Conservation (phyloP, 2,888 invertebrate genomes). For the Gerris lacustris region DNA sequence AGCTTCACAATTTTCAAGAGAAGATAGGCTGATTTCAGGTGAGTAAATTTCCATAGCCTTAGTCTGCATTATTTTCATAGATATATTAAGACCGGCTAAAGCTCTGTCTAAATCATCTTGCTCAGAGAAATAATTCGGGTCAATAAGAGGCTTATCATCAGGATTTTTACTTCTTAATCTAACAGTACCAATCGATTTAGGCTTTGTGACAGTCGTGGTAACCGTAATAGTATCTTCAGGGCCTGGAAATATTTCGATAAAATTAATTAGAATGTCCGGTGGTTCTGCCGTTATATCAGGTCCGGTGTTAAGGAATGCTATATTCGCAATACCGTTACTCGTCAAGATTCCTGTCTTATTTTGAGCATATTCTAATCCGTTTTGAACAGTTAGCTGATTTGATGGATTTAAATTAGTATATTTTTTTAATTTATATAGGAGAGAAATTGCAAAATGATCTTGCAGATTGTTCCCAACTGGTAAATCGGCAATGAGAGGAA, state of each 20-base stretch:
- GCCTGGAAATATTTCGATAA: slow-evolving; percentile 5
- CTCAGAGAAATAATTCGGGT: neutral
- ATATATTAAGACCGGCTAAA: neutral
- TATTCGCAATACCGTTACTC: neutral
- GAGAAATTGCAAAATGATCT: slow-evolving; percentile 19
- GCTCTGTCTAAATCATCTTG: neutral
- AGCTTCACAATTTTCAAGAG: neutral
- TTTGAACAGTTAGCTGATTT: slow-evolving; percentile 1
- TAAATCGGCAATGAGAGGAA: slow-evolving; percentile 26
- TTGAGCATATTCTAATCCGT: slow-evolving; percentile 4
- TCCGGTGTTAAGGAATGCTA: slow-evolving; percentile 18
- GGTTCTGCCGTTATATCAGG: slow-evolving; percentile 11
- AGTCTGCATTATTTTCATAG: neutral
- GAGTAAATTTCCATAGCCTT: neutral
- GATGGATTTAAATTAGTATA: slow-evolving; percentile 1
- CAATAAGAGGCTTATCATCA: neutral
- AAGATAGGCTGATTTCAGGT: neutral
- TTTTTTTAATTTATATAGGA: slow-evolving; percentile 12
- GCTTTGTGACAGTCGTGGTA: slow-evolving; percentile 9
- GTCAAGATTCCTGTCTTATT: slow-evolving; percentile 16
- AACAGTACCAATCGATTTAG: neutral
- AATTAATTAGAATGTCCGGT: slow-evolving; percentile 20
- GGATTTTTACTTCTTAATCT: neutral
- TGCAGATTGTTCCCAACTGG: slow-evolving; percentile 29
- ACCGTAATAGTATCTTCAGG: slow-evolving; percentile 5